phyloP scores from a whole-genome alignment of 2,888 invertebrate genomes.

The Chirona hameri region DNA sequence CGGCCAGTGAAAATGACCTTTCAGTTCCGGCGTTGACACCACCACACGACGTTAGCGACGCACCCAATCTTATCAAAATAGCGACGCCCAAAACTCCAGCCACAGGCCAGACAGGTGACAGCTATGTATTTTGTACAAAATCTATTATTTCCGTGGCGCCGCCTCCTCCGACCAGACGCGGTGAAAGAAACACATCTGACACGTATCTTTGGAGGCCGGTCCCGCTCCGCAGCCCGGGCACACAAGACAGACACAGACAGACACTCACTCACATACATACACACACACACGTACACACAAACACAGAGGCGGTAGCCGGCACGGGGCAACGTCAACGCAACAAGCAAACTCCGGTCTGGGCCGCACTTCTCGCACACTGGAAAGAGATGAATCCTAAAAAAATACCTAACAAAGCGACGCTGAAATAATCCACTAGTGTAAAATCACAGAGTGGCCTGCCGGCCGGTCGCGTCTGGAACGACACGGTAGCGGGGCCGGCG shows the following conservation, averaged over 20 bases:
- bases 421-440: conserved; percentile 30
- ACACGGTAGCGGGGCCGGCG: background rate
- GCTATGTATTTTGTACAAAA: conserved; percentile 25
- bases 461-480: background rate
- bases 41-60: no score
- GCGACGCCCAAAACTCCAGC: background rate
- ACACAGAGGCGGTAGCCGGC: background rate
- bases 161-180: background rate
- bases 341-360: background rate
- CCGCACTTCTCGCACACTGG: background rate
- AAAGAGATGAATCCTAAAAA: conserved; percentile 30
- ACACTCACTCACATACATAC: conserved; percentile 1
- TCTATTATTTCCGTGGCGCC: background rate
- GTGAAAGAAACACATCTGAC: conserved; percentile 12
- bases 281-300: conserved; percentile 22
- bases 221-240: background rate
- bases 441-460: conserved; percentile 4
- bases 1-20: no score
- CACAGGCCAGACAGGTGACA: background rate
- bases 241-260: conserved; percentile 30
- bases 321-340: background rate
- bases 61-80: no score
- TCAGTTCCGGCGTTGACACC: no score
- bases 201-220: background rate
- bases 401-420: conserved; percentile 29